Conservation (phyloP, 2,888 invertebrate species). For the Ophraella communa region DNA sequence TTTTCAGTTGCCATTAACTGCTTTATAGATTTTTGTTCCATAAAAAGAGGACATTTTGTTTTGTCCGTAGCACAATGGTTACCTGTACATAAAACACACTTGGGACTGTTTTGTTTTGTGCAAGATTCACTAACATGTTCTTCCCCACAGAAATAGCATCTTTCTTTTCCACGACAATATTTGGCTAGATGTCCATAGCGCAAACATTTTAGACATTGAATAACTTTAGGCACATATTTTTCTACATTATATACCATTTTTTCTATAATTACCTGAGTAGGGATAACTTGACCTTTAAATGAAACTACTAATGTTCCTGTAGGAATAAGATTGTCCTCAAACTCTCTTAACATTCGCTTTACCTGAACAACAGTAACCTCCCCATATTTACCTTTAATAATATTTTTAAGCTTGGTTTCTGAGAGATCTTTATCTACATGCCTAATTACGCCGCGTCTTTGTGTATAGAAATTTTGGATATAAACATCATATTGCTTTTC, state of each 20-base stretch:
- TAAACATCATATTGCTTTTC: not conserved
- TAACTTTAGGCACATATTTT: not conserved
- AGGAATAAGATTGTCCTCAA: not conserved
- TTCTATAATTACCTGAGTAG: not conserved
- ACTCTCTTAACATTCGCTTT: no score
- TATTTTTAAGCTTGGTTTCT: not conserved
- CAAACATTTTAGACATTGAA: not conserved
- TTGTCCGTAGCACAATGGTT: not conserved
- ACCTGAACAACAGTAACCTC: not conserved
- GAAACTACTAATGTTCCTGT: not conserved
- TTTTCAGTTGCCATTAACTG: conserved; percentile 1
- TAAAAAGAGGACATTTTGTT: not conserved
- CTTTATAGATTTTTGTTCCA: not conserved
- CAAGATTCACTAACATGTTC: not conserved
- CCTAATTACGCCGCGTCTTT: not conserved
- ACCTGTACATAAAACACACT: not conserved
- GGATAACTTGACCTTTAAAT: not conserved
- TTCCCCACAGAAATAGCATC: not conserved
- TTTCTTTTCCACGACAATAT: not conserved
- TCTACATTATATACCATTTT: not conserved
- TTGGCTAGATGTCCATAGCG: not conserved
- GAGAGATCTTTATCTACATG: not conserved
- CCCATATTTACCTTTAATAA: not conserved
- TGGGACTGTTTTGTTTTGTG: no score
- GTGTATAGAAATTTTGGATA: not conserved